Evolutionary conservation across 2,888 invertebrate genomes (phyloP).

Genomic region (Drosophila prolongata): DNA sequence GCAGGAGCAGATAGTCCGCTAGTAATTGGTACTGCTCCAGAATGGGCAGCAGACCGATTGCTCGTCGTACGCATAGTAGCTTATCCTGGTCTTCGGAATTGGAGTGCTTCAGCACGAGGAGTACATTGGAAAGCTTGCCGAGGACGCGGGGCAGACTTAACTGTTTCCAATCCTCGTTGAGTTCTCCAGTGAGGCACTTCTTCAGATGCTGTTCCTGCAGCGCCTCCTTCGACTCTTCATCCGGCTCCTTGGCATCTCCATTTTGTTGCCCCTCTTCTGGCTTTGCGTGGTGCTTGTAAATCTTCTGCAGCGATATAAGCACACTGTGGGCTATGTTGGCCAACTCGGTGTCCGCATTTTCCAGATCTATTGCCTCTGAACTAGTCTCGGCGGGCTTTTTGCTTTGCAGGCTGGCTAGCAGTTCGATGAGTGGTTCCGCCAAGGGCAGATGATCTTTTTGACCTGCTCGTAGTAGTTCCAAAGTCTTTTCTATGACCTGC

Average conservation of each 20-base stretch:
- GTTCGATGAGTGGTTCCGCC: conserved; percentile 70
- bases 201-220: conserved; percentile 88
- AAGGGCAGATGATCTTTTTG: conserved; percentile 69
- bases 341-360: conserved; percentile 81
- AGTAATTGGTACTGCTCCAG: conserved; percentile 91
- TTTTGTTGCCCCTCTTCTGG: neutral
- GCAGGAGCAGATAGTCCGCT: conserved; percentile 91
- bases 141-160: conserved; percentile 86
- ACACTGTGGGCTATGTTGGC: conserved; percentile 86
- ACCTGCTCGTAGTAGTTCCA: conserved; percentile 31
- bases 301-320: conserved; percentile 86
- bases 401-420: conserved; percentile 54
- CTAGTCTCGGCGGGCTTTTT: neutral
- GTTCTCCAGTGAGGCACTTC: conserved; percentile 87
- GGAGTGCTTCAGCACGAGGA: conserved; percentile 85
- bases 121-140: conserved; percentile 82
- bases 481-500: conserved; percentile 42
- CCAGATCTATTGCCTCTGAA: conserved; percentile 47
- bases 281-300: conserved; percentile 85
- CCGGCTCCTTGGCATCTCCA: conserved; percentile 27
- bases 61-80: conserved; percentile 61
- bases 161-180: conserved; percentile 87
- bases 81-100: conserved; percentile 74
- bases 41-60: conserved; percentile 86
- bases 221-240: conserved; percentile 34